Conservation (phyloP, 2,113 vertebrate genomes). For the Echinops telfairi region DNA sequence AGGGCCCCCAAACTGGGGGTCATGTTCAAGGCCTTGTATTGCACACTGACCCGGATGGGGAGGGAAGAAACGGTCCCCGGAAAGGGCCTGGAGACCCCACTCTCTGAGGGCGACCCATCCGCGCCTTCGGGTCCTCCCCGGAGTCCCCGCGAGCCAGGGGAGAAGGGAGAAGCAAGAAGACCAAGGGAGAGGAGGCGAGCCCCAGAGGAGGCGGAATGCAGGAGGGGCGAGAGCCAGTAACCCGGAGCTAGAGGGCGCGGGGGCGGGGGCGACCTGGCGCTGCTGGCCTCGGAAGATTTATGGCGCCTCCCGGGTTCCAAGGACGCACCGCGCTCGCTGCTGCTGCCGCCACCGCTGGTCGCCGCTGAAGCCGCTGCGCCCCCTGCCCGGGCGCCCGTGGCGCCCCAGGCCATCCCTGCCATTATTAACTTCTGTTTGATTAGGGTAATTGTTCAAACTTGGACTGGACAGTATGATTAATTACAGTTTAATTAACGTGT, state of each 20-base stretch:
- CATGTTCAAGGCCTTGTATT: neutral
- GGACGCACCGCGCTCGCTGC: constrained; percentile 70
- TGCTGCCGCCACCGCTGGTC: neutral
- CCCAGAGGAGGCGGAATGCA: neutral
- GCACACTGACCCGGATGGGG: neutral
- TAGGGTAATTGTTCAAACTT: constrained; percentile 92
- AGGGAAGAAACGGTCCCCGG: neutral
- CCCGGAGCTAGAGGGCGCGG: neutral
- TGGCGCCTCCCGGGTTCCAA: constrained; percentile 76
- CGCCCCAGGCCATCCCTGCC: constrained; percentile 89
- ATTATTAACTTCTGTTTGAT: constrained; percentile 92
- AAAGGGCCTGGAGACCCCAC: neutral
- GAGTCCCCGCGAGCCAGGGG: neutral
- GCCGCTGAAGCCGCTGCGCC: constrained; percentile 77
- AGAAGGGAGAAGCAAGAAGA: neutral
- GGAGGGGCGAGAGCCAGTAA: constrained; percentile 12
- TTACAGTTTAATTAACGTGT: constrained; percentile 94
- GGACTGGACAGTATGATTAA: constrained; percentile 93
- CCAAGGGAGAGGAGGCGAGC: neutral
- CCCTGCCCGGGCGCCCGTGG: constrained; percentile 78
- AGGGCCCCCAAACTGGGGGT: constrained; percentile 16
- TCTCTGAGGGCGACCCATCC: neutral
- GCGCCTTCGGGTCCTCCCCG: neutral
- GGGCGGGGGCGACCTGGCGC: constrained; percentile 31
- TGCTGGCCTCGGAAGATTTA: constrained; percentile 79